Conservation (phyloP, 2,888 invertebrate species). For the Melanotus villosus region DNA sequence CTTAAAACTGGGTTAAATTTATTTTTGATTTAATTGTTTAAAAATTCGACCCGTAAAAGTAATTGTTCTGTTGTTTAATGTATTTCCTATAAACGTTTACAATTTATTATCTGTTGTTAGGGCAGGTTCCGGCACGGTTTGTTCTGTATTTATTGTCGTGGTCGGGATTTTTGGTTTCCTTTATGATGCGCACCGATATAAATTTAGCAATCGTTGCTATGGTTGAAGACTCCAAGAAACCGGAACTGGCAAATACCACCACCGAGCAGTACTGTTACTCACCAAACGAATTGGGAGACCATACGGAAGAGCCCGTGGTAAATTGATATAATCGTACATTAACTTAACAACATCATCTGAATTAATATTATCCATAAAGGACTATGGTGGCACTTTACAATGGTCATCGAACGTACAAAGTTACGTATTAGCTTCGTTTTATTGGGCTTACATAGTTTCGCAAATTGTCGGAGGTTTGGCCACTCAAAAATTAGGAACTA, state of each 20-base stretch:
- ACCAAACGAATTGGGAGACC: not conserved
- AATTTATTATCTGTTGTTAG: slow-evolving; percentile 56
- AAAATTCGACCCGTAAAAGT: no score
- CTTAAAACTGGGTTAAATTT: no score
- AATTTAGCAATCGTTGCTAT: slow-evolving; percentile 81
- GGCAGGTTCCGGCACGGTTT: slow-evolving; percentile 76
- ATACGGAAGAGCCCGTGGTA: slow-evolving; percentile 49
- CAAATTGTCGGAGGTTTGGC: slow-evolving; percentile 80
- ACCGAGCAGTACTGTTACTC: slow-evolving; percentile 62
- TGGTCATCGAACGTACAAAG: slow-evolving; percentile 78
- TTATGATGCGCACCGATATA: slow-evolving; percentile 84
- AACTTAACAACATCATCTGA: not conserved
- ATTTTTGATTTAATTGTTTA: no score
- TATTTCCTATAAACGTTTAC: no score
- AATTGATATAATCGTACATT: slow-evolving; percentile 36
- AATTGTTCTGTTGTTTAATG: no score
- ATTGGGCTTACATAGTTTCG: slow-evolving; percentile 81
- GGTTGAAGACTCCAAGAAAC: slow-evolving; percentile 67
- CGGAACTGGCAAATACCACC: slow-evolving; percentile 55
- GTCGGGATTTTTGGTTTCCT: slow-evolving; percentile 81
- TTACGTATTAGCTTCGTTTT: slow-evolving; percentile 78
- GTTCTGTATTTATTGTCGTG: slow-evolving; percentile 81
- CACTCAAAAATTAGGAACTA: slow-evolving; percentile 80
- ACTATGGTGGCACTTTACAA: slow-evolving; percentile 73
- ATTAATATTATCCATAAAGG: slow-evolving; percentile 55